A percentile compares a stretch with the other conserved stretches of the same genome.
phyloP scores from a whole-genome alignment of 1,140 invertebrate species.

The Riptortus pedestris region DNA sequence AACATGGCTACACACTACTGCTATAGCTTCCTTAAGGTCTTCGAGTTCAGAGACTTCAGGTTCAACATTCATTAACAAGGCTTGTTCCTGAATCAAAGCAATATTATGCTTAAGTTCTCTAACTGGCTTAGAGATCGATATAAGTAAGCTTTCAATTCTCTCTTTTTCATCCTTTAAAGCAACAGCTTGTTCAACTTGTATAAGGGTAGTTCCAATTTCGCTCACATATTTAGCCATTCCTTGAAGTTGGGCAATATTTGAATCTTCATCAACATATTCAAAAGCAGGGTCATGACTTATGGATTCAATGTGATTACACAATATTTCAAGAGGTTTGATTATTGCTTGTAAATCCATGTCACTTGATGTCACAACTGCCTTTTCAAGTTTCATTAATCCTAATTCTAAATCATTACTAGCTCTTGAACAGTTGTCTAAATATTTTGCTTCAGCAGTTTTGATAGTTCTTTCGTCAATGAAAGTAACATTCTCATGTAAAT shows the following conservation, averaged over 20 bases:
- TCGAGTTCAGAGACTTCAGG: constrained; percentile 23
- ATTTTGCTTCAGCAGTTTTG: constrained; percentile 20
- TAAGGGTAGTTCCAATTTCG: constrained; percentile 39
- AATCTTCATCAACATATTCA: constrained; percentile 26
- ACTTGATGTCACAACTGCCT: constrained; percentile 17
- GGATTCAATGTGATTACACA: constrained; percentile 18
- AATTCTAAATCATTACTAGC: constrained; percentile 29
- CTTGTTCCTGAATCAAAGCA: constrained; percentile 34
- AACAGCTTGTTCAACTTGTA: constrained; percentile 38
- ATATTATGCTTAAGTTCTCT: constrained; percentile 34
- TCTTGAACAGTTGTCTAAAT: constrained; percentile 28
- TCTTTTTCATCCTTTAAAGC: constrained; percentile 32
- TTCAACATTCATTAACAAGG: constrained; percentile 29
- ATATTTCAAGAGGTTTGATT: constrained; percentile 13
- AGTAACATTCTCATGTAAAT: constrained; percentile 22
- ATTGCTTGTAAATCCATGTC: background rate
- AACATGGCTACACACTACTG: background rate
- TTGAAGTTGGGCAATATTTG: constrained; percentile 30
- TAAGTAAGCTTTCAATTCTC: constrained; percentile 30
- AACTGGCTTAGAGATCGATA: constrained; percentile 36
- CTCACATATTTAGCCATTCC: constrained; percentile 40
- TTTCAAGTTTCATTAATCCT: constrained; percentile 30
- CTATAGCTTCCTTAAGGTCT: constrained; percentile 24
- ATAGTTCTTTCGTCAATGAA: constrained; percentile 5
- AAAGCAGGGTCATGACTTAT: constrained; percentile 15